Evolutionary conservation across 2,888 invertebrate species (phyloP).

Genomic region (Cheilosia grossa): DNA sequence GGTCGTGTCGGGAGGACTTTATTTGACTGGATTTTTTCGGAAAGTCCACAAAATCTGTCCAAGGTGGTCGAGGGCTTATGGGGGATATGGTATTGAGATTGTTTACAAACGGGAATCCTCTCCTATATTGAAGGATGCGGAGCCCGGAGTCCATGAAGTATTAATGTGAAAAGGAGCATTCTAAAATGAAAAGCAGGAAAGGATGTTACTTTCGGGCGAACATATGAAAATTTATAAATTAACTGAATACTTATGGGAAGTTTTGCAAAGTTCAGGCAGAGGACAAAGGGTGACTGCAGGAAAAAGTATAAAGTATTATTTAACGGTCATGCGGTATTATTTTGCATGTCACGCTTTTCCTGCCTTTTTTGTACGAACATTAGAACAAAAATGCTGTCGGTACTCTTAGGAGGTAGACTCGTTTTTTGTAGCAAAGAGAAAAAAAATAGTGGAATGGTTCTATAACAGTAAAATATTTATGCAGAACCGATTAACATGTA

Average conservation of each 20-base stretch:
- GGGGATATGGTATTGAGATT: background rate
- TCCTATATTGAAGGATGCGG: background rate
- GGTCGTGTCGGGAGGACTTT: slow-evolving; percentile 10
- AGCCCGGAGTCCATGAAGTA: background rate
- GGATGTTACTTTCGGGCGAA: background rate
- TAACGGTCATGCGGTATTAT: too few relatives aligned
- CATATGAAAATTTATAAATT: background rate
- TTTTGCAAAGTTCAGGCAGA: too few relatives aligned
- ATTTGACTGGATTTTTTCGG: slow-evolving; percentile 12
- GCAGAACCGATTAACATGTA: too few relatives aligned
- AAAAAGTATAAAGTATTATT: too few relatives aligned
- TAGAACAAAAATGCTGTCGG: too few relatives aligned
- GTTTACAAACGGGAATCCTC: slow-evolving; percentile 9
- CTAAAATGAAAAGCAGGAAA: background rate
- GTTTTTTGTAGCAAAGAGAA: too few relatives aligned
- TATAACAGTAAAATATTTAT: too few relatives aligned
- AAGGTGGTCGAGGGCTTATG: slow-evolving; percentile 11
- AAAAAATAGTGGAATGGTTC: too few relatives aligned
- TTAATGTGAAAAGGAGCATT: background rate
- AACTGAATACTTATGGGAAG: background rate
- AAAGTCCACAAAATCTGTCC: slow-evolving; percentile 21
- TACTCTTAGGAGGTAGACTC: too few relatives aligned
- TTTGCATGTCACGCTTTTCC: too few relatives aligned
- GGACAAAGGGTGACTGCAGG: too few relatives aligned
- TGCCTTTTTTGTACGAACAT: too few relatives aligned